Percentiles rank a stretch among this genome's conserved stretches.
These are phyloP conservation scores for Mesitornis unicolor DNA, from an alignment of 2,113 vertebrate genomes.

Conservation along the genomic window DNA sequence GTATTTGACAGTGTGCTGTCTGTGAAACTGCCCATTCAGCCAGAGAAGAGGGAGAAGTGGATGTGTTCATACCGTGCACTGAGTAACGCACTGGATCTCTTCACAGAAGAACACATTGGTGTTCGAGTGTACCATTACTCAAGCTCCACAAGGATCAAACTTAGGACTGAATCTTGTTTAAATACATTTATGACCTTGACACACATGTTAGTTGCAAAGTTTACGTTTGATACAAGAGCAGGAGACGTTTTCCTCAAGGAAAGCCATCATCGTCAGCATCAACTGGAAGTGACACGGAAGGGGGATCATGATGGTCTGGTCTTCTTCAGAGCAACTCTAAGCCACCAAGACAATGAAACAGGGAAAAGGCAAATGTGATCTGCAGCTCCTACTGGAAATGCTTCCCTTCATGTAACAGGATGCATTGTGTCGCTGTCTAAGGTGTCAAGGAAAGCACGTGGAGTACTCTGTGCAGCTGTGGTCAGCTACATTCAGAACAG, in stretches of 20 bases:
- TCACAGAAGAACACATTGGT: background rate
- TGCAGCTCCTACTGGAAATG: background rate
- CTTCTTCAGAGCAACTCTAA: background rate
- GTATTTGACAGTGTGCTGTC: background rate
- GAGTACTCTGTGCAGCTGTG: background rate
- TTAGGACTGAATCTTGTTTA: background rate
- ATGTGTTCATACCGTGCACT: background rate
- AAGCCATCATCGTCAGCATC: background rate
- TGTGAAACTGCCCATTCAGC: background rate
- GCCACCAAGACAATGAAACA: background rate
- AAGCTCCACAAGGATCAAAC: background rate
- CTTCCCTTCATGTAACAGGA: background rate
- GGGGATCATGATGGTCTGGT: background rate
- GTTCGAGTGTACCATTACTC: background rate
- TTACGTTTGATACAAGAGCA: background rate
- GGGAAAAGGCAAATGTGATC: background rate
- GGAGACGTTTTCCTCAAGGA: background rate
- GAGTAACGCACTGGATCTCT: background rate
- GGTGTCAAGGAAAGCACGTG: background rate
- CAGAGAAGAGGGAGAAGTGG: background rate
- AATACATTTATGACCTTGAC: background rate
- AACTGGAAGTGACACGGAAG: background rate
- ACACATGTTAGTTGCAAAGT: background rate
- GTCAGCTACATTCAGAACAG: background rate
- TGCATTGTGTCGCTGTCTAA: background rate